Conservation (phyloP, 2,797 vertebrate genomes). For the Peromyscus aztecus region DNA sequence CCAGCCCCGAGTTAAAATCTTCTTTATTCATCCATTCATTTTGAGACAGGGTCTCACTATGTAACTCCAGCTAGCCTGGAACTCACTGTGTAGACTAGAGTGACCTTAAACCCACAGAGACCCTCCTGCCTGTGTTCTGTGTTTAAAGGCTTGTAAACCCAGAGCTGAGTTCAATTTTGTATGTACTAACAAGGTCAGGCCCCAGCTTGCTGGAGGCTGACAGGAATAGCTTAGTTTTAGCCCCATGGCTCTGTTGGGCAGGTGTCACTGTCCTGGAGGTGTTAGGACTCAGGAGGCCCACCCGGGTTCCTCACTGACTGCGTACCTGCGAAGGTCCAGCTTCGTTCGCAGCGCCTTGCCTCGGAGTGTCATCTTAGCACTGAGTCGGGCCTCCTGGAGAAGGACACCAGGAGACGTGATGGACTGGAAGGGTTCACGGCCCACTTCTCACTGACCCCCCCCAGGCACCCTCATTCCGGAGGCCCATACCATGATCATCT, state of each 20-base stretch:
- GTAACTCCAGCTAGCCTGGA: neutral
- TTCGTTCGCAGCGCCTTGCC: conserved; percentile 92
- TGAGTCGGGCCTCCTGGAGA: conserved; percentile 87
- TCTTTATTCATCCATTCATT: neutral
- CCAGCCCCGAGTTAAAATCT: neutral
- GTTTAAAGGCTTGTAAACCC: neutral
- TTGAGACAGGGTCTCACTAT: neutral
- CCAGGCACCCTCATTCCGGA: neutral
- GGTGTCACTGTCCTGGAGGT: neutral
- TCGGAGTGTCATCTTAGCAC: conserved; percentile 93
- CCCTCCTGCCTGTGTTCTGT: neutral
- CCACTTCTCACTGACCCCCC: neutral
- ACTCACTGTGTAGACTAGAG: neutral
- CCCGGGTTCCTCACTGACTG: fast-evolving
- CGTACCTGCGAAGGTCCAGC: conserved; percentile 94
- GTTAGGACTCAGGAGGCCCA: neutral
- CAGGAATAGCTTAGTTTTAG: neutral
- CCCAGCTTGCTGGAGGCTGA: neutral
- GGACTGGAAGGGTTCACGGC: neutral
- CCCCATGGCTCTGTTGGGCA: neutral
- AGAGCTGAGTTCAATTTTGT: too few species aligned
- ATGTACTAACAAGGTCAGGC: neutral
- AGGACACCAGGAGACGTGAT: neutral
- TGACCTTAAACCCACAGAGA: neutral
- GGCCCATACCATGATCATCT: conserved; percentile 94